Percentiles rank a stretch among this genome's conserved stretches.
These are phyloP conservation scores for Acanthococcus lagerstroemiae DNA, from an alignment of 2,888 invertebrate species.

Conservation along the genomic window DNA sequence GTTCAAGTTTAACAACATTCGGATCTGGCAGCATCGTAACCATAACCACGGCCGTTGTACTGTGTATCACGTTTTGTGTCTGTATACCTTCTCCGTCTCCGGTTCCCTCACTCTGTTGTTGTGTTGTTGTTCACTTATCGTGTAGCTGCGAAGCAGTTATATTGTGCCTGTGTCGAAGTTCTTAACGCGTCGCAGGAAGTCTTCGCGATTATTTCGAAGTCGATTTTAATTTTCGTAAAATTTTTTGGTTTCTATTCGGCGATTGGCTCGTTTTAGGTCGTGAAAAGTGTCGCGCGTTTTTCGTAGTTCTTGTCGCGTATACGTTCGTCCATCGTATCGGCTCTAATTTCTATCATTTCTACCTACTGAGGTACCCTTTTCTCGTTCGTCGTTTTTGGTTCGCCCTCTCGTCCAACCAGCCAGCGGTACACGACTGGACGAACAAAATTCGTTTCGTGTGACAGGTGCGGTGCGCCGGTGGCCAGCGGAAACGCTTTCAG, in stretches of 20 bases:
- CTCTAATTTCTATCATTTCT: neutral
- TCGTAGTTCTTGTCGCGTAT: no score
- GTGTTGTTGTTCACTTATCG: neutral
- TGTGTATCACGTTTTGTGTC: constrained; percentile 21
- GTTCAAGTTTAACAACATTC: constrained; percentile 27
- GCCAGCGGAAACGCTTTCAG: neutral
- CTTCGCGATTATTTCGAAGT: no score
- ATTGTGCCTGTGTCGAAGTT: constrained; percentile 16
- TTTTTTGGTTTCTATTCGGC: no score
- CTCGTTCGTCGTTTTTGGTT: neutral
- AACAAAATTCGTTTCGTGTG: no score
- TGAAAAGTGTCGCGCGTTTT: no score
- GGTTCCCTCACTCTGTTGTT: no score
- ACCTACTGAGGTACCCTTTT: neutral
- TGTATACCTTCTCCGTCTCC: constrained; percentile 7
- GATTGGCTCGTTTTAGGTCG: no score
- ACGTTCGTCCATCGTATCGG: neutral
- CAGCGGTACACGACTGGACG: no score
- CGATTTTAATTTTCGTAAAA: no score
- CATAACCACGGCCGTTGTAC: constrained; percentile 23
- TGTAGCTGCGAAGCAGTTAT: constrained; percentile 12
- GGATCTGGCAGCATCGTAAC: constrained; percentile 18
- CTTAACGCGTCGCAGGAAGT: constrained; percentile 12
- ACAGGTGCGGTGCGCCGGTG: neutral
- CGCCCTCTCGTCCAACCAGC: no score